Base-by-base conservation (phyloP, 2,113 vertebrate species). In the Chaetura pelagica region DNA sequence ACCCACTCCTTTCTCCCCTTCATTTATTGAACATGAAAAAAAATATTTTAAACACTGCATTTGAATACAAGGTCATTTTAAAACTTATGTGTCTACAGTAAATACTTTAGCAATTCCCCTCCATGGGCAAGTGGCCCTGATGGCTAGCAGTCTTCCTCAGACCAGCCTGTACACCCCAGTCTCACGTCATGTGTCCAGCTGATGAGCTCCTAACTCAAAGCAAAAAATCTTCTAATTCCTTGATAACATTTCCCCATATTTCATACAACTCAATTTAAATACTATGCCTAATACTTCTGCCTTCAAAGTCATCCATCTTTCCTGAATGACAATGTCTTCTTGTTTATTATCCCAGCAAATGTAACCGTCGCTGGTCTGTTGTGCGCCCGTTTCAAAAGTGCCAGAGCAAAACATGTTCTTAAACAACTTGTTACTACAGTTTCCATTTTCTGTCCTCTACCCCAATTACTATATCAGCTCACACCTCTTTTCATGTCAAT, bases 181-280 rank as follows among this genome's bases (percentile, higher is more conserved):
- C 24, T 49, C 44, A 2, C 7, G 32, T 16, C 8, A 9, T 4
- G 6, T 4, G 14, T 11, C 19, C 67, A 46, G 32, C 29, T 30
- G 44, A 16, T 0, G 2, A 62, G 42, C n/a, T 42, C 6, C 58
- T 55, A 27, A 15, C 52, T 44, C 54, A 3, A 27, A 15, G 12
- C 7, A 52, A 9, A 40, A 40, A 51, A 3, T 2, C 44, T 59
- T n/a, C 15, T 0, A 3, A 10, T 44, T 54, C 52, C 63, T 23
- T 26, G 4, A 7, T 7, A 4, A 11, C 27, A 13, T 0, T 51
- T 51, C 1, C 34, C 13, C 20, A 3, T 6, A 27, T 24, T 1
- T 52, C 54, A 12, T 29, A 14, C 2, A 2, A 2, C 4, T 8
- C 12, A 3, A 9, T 52, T 38, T 18, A 22, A 61, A 22, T 26